Evolutionary conservation across 2,113 vertebrate species (phyloP).

Genomic region (human): GRCh38 chr12:16012501-16013000

Average conservation of each 20-base stretch:
- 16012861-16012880: background rate
- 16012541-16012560: background rate
- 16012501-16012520: background rate
- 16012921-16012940: background rate
- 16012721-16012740: background rate
- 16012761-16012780: background rate
- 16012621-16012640: background rate
- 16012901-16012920: background rate
- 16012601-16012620: background rate
- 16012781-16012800: background rate
- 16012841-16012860: background rate
- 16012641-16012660: background rate
- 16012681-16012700: background rate
- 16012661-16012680: background rate
- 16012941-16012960: background rate
- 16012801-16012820: slow-evolving; percentile 5
- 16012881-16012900: background rate
- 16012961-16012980: background rate
- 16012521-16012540: background rate
- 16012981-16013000: background rate
- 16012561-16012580: background rate
- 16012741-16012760: background rate
- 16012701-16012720: background rate
- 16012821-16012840: slow-evolving; percentile 24
- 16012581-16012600: background rate